These are phyloP conservation scores for Acestrorhynchus altus DNA, from an alignment of 2,797 vertebrate genomes.

Conservation along the genomic window DNA sequence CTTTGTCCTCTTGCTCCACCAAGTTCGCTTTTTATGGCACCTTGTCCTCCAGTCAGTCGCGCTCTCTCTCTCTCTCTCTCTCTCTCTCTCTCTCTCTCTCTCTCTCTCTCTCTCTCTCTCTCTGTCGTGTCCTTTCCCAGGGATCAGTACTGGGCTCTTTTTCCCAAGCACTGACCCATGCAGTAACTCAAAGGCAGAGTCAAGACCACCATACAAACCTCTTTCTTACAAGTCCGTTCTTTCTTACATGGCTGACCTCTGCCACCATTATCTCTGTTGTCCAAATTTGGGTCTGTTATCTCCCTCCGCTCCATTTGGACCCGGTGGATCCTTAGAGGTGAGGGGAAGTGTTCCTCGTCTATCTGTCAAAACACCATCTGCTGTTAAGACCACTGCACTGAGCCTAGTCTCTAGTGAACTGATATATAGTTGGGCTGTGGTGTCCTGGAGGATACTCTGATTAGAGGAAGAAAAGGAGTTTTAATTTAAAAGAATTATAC, in stretches of 20 bases:
- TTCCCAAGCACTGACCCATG: conserved; percentile 30
- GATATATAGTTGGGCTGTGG: too few relatives aligned
- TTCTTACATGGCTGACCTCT: not conserved
- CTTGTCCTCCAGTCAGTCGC: not conserved
- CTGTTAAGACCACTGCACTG: not conserved
- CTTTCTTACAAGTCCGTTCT: not conserved
- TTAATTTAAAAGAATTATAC: too few relatives aligned
- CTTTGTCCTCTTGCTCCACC: conserved; percentile 4
- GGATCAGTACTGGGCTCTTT: conserved; percentile 32
- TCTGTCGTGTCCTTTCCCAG: conserved; percentile 46
- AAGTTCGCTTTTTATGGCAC: conserved; percentile 21
- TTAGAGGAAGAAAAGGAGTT: too few relatives aligned
- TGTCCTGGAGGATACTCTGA: too few relatives aligned
- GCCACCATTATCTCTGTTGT: too few relatives aligned
- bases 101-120: conserved; percentile 4
- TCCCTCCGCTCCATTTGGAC: not conserved
- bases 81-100: conserved; percentile 17
- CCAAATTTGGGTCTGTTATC: conserved; percentile 19
- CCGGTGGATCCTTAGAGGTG: conserved; percentile 32
- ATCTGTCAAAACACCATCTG: conserved; percentile 39
- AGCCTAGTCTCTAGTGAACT: not conserved
- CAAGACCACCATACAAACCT: not conserved
- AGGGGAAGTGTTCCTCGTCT: conserved; percentile 38
- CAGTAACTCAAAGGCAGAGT: conserved; percentile 15
- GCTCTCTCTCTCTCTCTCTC: conserved; percentile 21